Evolutionary conservation across 2,797 vertebrate genomes (phyloP), one percentile per base, ranked within the genome.

Genomic region (Pipistrellus kuhlii): DNA sequence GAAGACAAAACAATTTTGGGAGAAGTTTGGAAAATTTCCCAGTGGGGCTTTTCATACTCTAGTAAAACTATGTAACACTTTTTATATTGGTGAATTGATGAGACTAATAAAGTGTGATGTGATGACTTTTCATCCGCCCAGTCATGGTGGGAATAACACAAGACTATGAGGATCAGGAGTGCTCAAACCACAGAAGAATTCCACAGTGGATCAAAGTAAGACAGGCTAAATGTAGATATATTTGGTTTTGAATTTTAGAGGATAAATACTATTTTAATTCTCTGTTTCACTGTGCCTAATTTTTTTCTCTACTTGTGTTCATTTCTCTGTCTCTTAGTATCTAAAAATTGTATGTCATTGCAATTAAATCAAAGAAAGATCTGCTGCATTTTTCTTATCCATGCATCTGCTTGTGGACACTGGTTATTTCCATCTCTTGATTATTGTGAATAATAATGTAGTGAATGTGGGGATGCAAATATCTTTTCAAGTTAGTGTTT

Each of bases 321-420:
- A 32, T 64, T 51, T 21, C 73, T n/a, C 69, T 76, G 14, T 64
- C 32, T 44, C 38, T 78, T 18, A 92, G 80, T 46, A 3, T 41
- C 35, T 92, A 81, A 90, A 46, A 46, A 23, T 75, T 77, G 44
- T 78, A 84, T 32, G n/a, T 73, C 35, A 87, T 86, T 91, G 20
- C 48, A 73, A 53, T 91, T 20, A 83, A 35, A 69, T 91, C 48
- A 77, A 59, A 51, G 11, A 80, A 32, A 81, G 5, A n/a, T 75
- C 23, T 48, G 81, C 23, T 48, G 81, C 8, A 27, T 32, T 80
- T 78, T 89, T 68, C 53, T 71, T 80, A 80, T 57, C 20, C 17
- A 44, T 69, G 44, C 17, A 44, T 57, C 38, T 55, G 21, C 41
- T 32, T 20, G 53, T 44, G 15, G 75, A 57, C 30, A 59, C 15